phyloP scores from a whole-genome alignment of 2,888 invertebrate species.

The Chironomus tentans region DNA sequence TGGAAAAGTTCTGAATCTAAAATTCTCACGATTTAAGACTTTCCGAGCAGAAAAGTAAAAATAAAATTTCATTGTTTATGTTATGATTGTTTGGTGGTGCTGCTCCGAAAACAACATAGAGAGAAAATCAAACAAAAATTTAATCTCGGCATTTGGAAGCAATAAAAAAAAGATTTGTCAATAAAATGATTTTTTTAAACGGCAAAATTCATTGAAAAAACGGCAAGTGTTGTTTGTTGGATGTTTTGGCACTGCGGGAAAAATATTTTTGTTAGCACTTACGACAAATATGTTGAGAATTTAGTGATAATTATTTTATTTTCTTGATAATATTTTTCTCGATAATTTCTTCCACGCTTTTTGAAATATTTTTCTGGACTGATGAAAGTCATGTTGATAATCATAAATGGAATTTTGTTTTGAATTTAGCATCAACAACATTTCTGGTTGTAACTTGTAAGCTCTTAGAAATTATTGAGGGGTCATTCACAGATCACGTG shows the following conservation, averaged over 20 bases:
- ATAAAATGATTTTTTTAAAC: not conserved
- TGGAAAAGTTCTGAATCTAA: not conserved
- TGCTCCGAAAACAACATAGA: not conserved
- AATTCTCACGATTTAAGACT: not conserved
- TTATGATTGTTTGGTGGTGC: not conserved
- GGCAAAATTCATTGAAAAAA: not conserved
- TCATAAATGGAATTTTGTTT: too few species aligned
- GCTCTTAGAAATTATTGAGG: too few species aligned
- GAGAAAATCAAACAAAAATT: not conserved
- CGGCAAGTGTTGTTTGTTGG: not conserved
- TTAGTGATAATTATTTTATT: too few species aligned
- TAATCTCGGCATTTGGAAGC: not conserved
- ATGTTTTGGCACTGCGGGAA: not conserved
- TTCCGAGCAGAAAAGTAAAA: too few species aligned
- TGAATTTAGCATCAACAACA: too few species aligned
- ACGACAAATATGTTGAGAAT: too few species aligned
- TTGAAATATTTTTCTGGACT: too few species aligned
- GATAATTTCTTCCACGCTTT: too few species aligned
- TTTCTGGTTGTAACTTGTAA: too few species aligned
- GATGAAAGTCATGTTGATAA: too few species aligned
- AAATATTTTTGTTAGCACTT: not conserved
- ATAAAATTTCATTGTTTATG: not conserved
- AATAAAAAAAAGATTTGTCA: not conserved
- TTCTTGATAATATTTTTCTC: too few species aligned
- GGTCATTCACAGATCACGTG: too few species aligned